phyloP scores from a whole-genome alignment of 2,113 vertebrate genomes.

The Rafetus swinhoei region DNA sequence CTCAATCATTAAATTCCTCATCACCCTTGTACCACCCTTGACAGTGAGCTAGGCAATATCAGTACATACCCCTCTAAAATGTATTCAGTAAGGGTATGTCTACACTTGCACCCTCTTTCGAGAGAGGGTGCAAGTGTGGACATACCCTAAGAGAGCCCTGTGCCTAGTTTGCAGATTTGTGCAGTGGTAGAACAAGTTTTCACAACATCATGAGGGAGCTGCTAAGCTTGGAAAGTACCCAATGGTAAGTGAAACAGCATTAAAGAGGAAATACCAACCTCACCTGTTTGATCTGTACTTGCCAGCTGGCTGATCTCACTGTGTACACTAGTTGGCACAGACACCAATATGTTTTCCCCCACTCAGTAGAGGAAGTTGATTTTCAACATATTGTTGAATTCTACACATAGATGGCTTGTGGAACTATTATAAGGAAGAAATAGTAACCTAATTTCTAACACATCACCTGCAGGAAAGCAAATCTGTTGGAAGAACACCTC shows the following conservation, averaged over 20 bases:
- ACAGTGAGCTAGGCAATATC: background rate
- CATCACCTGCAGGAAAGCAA: background rate
- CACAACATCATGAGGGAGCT: background rate
- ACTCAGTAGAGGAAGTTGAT: background rate
- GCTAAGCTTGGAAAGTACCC: background rate
- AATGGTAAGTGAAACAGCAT: background rate
- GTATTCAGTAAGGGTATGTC: background rate
- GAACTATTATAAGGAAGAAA: background rate
- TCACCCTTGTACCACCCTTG: background rate
- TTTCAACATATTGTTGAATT: background rate
- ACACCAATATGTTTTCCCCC: background rate
- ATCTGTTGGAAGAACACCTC: background rate
- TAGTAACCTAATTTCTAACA: background rate
- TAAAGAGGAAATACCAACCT: background rate
- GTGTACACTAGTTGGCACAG: background rate
- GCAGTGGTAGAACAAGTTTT: background rate
- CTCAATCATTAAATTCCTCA: background rate
- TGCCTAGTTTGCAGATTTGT: background rate
- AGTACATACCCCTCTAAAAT: background rate
- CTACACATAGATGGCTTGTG: background rate
- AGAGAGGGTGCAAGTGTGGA: too few species aligned
- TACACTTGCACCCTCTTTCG: too few species aligned
- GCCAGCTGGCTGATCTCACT: background rate
- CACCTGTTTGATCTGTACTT: background rate
- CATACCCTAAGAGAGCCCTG: background rate